phyloP scores from a whole-genome alignment of 1,140 invertebrate genomes.

The Thaumatotibia leucotreta region DNA sequence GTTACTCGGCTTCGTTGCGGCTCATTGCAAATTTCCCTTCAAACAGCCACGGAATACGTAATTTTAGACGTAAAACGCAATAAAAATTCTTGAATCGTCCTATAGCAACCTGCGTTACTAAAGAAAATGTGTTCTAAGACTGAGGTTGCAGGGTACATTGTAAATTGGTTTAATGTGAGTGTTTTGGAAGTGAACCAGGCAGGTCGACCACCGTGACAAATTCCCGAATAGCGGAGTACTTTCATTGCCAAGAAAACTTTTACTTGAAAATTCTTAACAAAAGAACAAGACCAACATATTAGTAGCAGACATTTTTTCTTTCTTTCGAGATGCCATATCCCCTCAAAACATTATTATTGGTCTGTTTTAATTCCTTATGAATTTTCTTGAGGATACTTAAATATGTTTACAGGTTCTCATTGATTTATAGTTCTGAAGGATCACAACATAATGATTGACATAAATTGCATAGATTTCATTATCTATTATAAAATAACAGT shows the following conservation, averaged over 20 bases:
- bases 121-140: background rate
- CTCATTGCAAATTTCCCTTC: slow-evolving; percentile 29
- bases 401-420: too few species aligned
- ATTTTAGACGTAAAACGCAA: background rate
- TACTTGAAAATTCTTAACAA: slow-evolving; percentile 20
- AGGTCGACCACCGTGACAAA: slow-evolving; percentile 30
- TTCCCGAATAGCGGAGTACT: slow-evolving; percentile 31
- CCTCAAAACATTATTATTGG: background rate
- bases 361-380: too few species aligned
- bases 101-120: background rate
- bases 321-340: background rate
- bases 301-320: background rate
- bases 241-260: slow-evolving; percentile 31
- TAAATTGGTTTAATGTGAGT: background rate
- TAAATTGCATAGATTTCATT: too few species aligned
- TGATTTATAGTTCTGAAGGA: too few species aligned
- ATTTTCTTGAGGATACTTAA: too few species aligned
- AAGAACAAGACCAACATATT: background rate
- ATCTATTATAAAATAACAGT: too few species aligned
- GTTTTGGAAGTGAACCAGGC: background rate
- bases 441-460: too few species aligned
- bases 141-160: background rate
- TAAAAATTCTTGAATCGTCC: background rate
- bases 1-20: slow-evolving; percentile 31
- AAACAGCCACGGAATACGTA: background rate